A percentile compares a stretch with the other conserved stretches of the same genome.
Evolutionary conservation across 1,140 invertebrate species (phyloP).

Genomic region (Druon quercuslanigerum): DNA sequence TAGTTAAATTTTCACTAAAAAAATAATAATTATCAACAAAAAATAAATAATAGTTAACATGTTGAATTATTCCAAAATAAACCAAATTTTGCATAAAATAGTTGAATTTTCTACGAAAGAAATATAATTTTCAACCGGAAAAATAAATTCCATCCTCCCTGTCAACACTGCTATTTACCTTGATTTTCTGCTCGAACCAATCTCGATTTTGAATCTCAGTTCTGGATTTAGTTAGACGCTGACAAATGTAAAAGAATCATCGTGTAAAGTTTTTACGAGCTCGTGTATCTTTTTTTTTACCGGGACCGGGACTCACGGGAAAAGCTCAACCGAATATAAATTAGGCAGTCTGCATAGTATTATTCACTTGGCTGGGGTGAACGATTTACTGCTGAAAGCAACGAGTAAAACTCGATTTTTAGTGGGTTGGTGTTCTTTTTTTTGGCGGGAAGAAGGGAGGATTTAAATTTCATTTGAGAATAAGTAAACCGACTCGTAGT

Average conservation of each 20-base stretch:
- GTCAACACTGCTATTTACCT: neutral
- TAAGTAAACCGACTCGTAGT: neutral
- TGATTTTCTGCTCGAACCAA: neutral
- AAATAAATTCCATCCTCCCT: no score
- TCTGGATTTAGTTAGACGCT: conserved; percentile 2
- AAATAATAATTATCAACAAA: no score
- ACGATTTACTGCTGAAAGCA: conserved; percentile 21
- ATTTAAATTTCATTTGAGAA: neutral
- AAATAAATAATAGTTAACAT: no score
- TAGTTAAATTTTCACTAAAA: no score
- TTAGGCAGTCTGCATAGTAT: conserved; percentile 23
- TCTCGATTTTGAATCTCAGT: neutral
- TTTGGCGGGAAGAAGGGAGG: neutral
- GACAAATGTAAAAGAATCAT: neutral
- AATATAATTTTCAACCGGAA: no score
- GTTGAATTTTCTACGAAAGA: no score
- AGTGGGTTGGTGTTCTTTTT: neutral
- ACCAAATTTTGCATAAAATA: no score
- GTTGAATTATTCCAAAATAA: no score
- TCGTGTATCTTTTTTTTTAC: neutral
- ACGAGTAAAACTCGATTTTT: neutral
- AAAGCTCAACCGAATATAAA: conserved; percentile 18
- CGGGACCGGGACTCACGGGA: neutral
- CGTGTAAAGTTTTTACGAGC: conserved; percentile 8
- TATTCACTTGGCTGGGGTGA: conserved; percentile 7